Evolutionary conservation across 2,113 vertebrate species (phyloP).

Genomic region (Strix uralensis): DNA sequence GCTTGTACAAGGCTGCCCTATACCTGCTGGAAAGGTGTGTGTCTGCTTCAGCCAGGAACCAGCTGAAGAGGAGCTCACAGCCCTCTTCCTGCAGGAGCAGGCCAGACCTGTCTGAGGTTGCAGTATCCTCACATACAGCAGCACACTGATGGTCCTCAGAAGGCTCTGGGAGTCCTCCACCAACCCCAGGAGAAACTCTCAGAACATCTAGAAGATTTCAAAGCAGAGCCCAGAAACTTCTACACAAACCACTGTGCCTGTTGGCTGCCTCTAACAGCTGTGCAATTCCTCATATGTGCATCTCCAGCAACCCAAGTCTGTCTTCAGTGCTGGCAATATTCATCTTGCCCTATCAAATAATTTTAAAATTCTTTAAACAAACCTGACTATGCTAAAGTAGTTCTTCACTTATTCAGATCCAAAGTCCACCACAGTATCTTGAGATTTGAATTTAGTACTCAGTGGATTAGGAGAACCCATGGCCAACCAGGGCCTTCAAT

Average conservation of each 20-base stretch:
- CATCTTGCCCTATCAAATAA: neutral
- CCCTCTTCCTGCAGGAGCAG: neutral
- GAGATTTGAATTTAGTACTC: neutral
- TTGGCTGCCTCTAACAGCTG: neutral
- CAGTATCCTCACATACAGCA: neutral
- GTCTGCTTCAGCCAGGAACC: accelerated
- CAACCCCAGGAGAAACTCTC: neutral
- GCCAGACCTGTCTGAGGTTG: accelerated
- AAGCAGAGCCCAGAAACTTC: neutral
- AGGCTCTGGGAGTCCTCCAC: neutral
- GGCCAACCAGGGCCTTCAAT: neutral
- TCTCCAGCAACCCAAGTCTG: neutral
- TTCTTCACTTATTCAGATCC: neutral
- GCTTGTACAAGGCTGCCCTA: neutral
- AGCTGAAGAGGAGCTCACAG: neutral
- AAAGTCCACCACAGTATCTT: neutral
- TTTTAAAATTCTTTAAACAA: neutral
- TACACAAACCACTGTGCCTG: neutral
- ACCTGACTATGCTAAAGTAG: neutral
- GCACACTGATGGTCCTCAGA: neutral
- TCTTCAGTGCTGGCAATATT: neutral
- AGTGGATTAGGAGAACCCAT: neutral
- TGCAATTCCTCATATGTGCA: neutral
- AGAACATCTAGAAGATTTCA: neutral
- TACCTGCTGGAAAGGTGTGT: accelerated